Base-by-base conservation (phyloP, 2,797 vertebrate species). In the Sebastes flavidus region DNA sequence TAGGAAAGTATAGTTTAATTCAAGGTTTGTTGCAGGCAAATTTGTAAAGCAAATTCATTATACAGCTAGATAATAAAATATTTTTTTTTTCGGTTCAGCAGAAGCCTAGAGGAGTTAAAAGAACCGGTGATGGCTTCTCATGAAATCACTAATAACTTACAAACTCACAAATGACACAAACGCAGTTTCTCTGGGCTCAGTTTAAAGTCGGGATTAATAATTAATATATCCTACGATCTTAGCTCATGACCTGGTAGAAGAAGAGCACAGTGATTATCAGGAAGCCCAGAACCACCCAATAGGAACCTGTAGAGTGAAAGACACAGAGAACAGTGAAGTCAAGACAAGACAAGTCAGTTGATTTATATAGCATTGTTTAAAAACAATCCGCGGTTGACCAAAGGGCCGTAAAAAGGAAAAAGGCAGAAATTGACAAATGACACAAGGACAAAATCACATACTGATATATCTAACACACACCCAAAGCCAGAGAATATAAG, bases 201-300 rank as follows among this genome's bases (percentile, higher is more conserved):
- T 38, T 84, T 77, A 7, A 59, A 81, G 32, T 56, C 9, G 25
- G 2, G 42, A 18, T 46, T 46, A 46, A 18, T 46, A 46, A 46
- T 46, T 46, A 78, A 20, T 2, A 14, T 42, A 49, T 46, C 2
- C 32, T 1, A 14, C 5, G 22, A 20, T 77, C 18, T 75, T 92
- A 94, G 84, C 62, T 91, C 73, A 93, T 90, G 61, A 95, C 88
- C 72, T 95, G 93, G 83, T 94, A 91, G 87, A 96, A 93, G 93
- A 96, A 96, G 46, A 95, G 30, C 5, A 82, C 67, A 1, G 95
- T 95, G 83, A 95, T 55, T 56, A 90, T 8, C 87, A 96, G 75
- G 77, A 95, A 94, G 29, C 90, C 90, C 55, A 94, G 60, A 49
- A 94, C 16, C 82, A 89, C 89, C 91, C 84, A 92, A 25, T 93